phyloP scores from a whole-genome alignment of 2,797 vertebrate species.

The Fratercula arctica region DNA sequence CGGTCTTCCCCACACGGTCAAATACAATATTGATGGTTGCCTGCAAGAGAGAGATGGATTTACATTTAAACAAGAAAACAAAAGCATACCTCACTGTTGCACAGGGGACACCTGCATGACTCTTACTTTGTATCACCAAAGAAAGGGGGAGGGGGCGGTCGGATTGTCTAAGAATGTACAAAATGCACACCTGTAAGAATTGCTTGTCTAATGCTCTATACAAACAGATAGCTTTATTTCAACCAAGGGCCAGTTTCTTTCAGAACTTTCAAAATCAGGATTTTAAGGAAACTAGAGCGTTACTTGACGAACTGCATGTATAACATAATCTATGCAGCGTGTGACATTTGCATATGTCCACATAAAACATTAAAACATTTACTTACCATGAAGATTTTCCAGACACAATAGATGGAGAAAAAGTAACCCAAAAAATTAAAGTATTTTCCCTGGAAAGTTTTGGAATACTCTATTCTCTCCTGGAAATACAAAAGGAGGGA shows the following conservation, averaged over 20 bases:
- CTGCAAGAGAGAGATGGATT: constrained; percentile 70
- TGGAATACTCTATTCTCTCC: constrained; percentile 98
- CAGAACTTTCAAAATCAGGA: background rate
- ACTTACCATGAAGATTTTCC: constrained; percentile 99
- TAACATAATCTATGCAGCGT: background rate
- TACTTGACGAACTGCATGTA: background rate
- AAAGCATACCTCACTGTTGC: background rate
- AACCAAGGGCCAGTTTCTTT: background rate
- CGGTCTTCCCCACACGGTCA: constrained; percentile 97
- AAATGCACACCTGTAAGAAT: background rate
- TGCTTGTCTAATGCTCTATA: background rate
- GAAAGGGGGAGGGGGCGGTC: background rate
- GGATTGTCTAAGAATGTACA: background rate
- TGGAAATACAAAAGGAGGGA: constrained; percentile 62
- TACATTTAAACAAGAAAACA: background rate
- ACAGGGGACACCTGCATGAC: background rate
- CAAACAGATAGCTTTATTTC: background rate
- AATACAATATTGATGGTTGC: constrained; percentile 99
- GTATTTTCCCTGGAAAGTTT: constrained; percentile 98
- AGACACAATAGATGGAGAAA: constrained; percentile 99
- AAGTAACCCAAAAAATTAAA: constrained; percentile 98
- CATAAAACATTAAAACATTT: background rate
- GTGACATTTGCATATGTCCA: background rate
- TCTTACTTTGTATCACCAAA: background rate
- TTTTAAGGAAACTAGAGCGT: background rate